phyloP scores from a whole-genome alignment of 2,888 invertebrate genomes.

The Hartigia nigra region DNA sequence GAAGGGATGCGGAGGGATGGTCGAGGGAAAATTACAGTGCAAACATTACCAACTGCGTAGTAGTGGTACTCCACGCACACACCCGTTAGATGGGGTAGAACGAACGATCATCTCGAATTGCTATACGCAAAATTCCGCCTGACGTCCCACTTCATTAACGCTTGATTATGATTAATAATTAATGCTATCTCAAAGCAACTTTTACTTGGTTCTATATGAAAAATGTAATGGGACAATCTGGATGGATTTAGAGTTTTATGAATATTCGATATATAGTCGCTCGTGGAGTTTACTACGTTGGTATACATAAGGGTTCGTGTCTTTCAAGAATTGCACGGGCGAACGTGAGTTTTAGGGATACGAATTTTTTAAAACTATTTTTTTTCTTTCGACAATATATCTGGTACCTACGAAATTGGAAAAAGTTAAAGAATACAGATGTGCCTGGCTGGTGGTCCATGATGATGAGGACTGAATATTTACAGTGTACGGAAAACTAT shows the following conservation, averaged over 20 bases:
- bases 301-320: not conserved
- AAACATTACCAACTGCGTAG: conserved; percentile 50
- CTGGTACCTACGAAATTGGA: not conserved
- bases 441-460: not conserved
- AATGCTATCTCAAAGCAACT: not conserved
- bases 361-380: not conserved
- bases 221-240: no score
- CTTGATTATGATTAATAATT: not conserved
- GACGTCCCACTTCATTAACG: not conserved
- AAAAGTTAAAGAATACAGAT: not conserved
- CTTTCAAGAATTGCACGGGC: not conserved
- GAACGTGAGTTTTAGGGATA: not conserved
- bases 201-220: not conserved
- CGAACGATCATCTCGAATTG: not conserved
- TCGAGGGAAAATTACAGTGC: conserved; percentile 59
- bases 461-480: not conserved
- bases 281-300: not conserved
- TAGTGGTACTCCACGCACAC: not conserved
- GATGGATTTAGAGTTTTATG: not conserved
- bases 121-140: not conserved
- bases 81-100: not conserved
- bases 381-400: not conserved
- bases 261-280: not conserved
- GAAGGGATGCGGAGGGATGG: conserved; percentile 17
- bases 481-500: not conserved